phyloP scores from a whole-genome alignment of 1,140 invertebrate species.

The Homalodisca vitripennis region DNA sequence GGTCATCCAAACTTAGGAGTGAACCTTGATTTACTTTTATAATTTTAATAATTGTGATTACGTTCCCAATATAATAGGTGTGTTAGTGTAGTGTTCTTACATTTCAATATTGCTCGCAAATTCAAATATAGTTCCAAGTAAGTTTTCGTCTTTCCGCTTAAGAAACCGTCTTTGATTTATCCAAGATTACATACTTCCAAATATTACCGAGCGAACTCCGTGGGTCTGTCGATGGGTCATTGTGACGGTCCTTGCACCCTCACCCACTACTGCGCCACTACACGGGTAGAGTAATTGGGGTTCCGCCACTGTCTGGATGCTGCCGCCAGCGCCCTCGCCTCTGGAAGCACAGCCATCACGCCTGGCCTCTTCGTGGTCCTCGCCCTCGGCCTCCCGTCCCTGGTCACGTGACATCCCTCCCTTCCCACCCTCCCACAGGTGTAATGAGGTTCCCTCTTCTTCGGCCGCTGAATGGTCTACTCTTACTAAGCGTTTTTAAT shows the following conservation, averaged over 20 bases:
- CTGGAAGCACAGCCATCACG: conserved; percentile 44
- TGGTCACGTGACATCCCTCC: conserved; percentile 10
- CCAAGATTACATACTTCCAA: conserved; percentile 50
- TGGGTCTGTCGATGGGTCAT: conserved; percentile 50
- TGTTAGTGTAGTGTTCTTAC: neutral
- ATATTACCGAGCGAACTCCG: conserved; percentile 71
- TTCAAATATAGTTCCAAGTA: neutral
- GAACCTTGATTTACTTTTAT: neutral
- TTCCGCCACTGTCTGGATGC: conserved; percentile 71
- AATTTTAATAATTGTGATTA: too few relatives aligned
- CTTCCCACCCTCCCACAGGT: too few relatives aligned
- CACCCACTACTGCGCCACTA: conserved; percentile 81
- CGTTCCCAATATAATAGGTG: too few relatives aligned
- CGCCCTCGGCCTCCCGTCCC: conserved; percentile 33
- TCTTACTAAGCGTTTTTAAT: too few relatives aligned
- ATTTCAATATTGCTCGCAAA: neutral
- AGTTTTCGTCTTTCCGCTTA: neutral
- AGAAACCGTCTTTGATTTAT: neutral
- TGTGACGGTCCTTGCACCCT: conserved; percentile 70
- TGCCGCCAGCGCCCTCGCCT: conserved; percentile 65
- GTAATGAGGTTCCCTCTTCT: too few relatives aligned
- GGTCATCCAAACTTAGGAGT: too few relatives aligned
- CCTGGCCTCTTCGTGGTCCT: conserved; percentile 16
- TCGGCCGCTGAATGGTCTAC: too few relatives aligned
- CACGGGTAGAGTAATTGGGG: conserved; percentile 69